Base-by-base conservation (phyloP, 92 coral and sea anemone genomes). In the Anthopleura xanthogrammica region DNA sequence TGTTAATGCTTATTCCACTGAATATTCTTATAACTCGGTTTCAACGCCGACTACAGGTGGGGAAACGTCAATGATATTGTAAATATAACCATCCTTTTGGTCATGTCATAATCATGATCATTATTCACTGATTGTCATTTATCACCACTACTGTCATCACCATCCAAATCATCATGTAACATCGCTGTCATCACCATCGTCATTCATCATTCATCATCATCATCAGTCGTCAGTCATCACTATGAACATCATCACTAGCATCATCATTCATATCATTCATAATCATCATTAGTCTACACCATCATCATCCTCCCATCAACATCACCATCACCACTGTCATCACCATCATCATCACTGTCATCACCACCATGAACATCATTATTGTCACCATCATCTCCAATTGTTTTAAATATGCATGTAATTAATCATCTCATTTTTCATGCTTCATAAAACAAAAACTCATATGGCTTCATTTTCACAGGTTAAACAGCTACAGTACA, bases 1-100 rank as follows among this genome's bases (percentile, higher is more conserved):
- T 97, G 77, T 12, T 97, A 16, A 54, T 92, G 42, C 74, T 97
- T 65, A 87, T 92, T 65, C 98, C 99, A 7, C 77, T 92, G 68
- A 96, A 96, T 77, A 79, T 96, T 36, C 79, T 88, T 4, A 57
- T 93, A 23, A 86, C 94, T 16, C 92, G 93, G 52, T 16, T 84
- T 10, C 82, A 87, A 42, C 87, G 95, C 5, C 76, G 86, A 60
- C 82, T 95, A 36, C 95, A 95, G 95, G 98, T 95, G 46, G 48
- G 82, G 39, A 54, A 60, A 81, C 3, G 22, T 1, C 58, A 42
- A 1, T 19, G 40, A 46, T 43, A 39, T 52, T 13, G 20, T 22
- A 39, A 71, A 9, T 71, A 24, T 24, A 12, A 41, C 50, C 50
- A 46, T 46, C 50, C 5, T 46, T 46, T 46, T 2, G 50, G 50